Evolutionary conservation across 2,113 vertebrate genomes (phyloP).

Genomic region (Pogonocichla stellata): DNA sequence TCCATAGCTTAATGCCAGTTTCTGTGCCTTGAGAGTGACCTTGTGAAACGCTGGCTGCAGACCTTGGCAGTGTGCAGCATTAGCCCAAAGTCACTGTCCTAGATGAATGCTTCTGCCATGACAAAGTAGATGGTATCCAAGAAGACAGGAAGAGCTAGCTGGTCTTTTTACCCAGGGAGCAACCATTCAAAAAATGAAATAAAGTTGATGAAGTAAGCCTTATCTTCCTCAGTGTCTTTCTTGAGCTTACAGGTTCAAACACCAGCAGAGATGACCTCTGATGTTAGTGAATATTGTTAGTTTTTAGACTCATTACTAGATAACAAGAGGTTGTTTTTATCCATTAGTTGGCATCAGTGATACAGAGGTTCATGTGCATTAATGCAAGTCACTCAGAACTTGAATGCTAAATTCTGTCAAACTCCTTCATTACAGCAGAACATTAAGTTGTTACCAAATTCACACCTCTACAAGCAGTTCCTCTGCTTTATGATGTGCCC

Average conservation of each 20-base stretch:
- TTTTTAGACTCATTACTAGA: background rate
- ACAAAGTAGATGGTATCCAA: background rate
- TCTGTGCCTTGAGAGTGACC: background rate
- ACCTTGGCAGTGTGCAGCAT: background rate
- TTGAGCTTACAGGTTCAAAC: background rate
- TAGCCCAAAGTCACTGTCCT: background rate
- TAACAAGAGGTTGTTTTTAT: background rate
- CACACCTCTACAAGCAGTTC: background rate
- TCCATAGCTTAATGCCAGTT: background rate
- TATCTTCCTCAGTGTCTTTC: background rate
- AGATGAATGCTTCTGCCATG: background rate
- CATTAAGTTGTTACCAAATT: background rate
- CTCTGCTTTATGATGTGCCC: background rate
- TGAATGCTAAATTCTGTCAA: background rate
- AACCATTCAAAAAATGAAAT: background rate
- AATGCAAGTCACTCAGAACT: background rate
- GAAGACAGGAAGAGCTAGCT: background rate
- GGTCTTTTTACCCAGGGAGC: background rate
- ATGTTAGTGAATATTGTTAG: background rate
- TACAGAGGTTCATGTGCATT: background rate
- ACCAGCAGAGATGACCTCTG: background rate
- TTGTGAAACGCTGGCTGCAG: background rate
- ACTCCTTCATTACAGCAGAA: background rate
- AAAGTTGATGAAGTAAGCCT: background rate
- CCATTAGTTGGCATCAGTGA: background rate